These are phyloP conservation scores for Austrolebias charrua DNA, from an alignment of 2,797 vertebrate genomes.

Conservation along the genomic window DNA sequence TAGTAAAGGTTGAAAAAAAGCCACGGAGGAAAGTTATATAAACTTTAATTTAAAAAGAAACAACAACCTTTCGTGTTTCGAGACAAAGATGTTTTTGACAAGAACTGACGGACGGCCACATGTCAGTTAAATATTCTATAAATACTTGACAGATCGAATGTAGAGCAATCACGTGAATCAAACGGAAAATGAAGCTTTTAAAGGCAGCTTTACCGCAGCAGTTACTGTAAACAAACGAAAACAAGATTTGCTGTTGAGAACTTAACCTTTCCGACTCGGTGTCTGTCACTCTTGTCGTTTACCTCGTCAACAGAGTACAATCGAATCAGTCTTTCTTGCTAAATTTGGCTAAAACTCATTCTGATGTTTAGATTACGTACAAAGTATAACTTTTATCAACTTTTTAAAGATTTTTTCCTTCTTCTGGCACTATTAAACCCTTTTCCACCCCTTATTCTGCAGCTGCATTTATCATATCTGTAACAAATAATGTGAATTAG, in stretches of 20 bases:
- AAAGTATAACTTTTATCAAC: no score
- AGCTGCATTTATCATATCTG: no score
- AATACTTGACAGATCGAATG: constrained; percentile 40
- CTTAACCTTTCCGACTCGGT: constrained; percentile 9
- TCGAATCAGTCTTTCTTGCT: background rate
- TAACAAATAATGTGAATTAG: background rate
- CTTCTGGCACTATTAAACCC: no score
- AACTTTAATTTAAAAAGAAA: constrained; percentile 5
- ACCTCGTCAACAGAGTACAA: background rate
- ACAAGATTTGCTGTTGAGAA: constrained; percentile 14
- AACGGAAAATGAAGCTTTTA: constrained; percentile 35
- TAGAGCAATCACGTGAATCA: constrained; percentile 12
- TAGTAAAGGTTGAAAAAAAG: constrained; percentile 8
- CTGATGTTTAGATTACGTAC: no score
- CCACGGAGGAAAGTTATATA: constrained; percentile 16
- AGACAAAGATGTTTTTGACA: constrained; percentile 9
- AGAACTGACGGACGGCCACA: constrained; percentile 25
- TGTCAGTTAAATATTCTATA: constrained; percentile 29
- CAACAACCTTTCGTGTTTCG: background rate
- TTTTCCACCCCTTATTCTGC: no score
- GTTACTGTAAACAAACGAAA: constrained; percentile 38
- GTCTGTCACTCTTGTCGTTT: constrained; percentile 32
- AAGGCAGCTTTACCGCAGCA: constrained; percentile 18
- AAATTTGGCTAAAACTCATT: no score
- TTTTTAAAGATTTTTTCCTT: no score